Conservation (phyloP, 2,113 vertebrate genomes). For the Athene noctua region DNA sequence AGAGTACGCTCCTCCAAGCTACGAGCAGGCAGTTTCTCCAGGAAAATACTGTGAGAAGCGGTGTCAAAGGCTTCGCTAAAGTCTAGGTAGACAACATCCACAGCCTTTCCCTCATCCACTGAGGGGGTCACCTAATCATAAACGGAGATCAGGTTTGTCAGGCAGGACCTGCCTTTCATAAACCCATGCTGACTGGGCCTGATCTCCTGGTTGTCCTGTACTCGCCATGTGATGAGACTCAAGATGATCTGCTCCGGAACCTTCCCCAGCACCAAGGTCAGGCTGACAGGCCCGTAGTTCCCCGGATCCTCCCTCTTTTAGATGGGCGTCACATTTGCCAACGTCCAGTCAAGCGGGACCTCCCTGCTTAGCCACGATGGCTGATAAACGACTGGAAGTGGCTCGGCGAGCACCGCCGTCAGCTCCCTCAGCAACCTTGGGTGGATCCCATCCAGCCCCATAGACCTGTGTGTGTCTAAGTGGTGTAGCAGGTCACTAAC, state of each 20-base stretch:
- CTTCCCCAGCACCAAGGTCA: background rate
- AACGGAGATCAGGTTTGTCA: background rate
- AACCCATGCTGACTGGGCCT: background rate
- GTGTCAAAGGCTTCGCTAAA: too few relatives aligned
- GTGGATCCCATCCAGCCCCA: background rate
- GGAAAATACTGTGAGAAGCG: background rate
- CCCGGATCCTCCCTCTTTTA: background rate
- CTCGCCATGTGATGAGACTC: background rate
- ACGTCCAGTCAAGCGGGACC: background rate
- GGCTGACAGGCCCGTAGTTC: background rate
- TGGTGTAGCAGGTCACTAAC: too few relatives aligned
- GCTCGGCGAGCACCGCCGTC: background rate
- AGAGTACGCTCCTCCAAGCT: background rate
- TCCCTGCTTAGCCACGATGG: background rate
- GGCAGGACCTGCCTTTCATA: background rate
- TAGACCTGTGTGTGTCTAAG: background rate
- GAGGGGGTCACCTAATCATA: background rate
- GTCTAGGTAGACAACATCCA: background rate
- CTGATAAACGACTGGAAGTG: background rate
- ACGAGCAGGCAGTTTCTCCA: background rate
- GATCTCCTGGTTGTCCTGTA: too few relatives aligned
- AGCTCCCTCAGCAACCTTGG: background rate
- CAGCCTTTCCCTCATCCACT: background rate
- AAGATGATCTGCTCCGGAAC: background rate
- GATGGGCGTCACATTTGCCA: background rate